These are phyloP conservation scores for Bombus fervidus DNA, from an alignment of 1,140 invertebrate species.

Conservation along the genomic window DNA sequence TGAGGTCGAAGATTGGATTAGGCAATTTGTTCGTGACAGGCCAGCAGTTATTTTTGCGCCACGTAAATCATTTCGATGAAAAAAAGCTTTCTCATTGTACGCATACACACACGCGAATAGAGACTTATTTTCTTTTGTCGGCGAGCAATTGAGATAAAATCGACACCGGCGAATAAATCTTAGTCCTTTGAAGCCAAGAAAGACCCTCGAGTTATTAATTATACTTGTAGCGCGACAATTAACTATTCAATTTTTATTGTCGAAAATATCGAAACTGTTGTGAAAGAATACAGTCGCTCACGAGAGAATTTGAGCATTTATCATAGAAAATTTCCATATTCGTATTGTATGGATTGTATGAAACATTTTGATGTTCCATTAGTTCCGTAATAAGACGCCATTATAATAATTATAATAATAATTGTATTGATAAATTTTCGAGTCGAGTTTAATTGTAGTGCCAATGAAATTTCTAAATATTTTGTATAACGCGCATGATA, in stretches of 20 bases:
- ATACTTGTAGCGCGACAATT: background rate
- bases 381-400: too few species aligned
- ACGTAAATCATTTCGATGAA: background rate
- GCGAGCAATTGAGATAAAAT: background rate
- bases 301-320: background rate
- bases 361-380: too few species aligned
- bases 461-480: too few species aligned
- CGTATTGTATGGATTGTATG: too few species aligned
- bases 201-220: background rate
- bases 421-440: too few species aligned
- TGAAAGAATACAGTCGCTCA: background rate
- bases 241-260: too few species aligned
- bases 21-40: conserved; percentile 18
- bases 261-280: background rate
- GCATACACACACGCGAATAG: too few species aligned
- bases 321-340: too few species aligned
- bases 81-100: background rate
- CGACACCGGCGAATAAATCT: background rate
- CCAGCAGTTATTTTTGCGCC: background rate
- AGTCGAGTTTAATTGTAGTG: too few species aligned
- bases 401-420: too few species aligned
- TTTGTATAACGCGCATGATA: too few species aligned
- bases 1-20: conserved; percentile 25
- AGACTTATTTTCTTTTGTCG: background rate
- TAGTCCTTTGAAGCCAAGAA: background rate